phyloP scores from a whole-genome alignment of 2,113 vertebrate genomes.

The Rostratula benghalensis region DNA sequence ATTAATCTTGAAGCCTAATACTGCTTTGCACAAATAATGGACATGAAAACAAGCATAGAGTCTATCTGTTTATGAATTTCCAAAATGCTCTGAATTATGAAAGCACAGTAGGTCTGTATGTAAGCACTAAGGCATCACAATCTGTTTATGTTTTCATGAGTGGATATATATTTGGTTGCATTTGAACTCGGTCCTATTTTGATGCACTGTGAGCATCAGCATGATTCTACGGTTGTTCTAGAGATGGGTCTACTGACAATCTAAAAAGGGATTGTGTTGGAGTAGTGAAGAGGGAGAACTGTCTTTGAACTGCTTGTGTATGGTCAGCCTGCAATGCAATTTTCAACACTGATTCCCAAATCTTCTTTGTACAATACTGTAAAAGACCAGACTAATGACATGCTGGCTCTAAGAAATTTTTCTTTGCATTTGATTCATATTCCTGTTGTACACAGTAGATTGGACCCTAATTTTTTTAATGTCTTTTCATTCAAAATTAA shows the following conservation, averaged over 20 bases:
- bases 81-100: background rate
- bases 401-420: background rate
- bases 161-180: background rate
- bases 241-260: rapidly evolving
- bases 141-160: background rate
- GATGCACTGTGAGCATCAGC: background rate
- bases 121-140: background rate
- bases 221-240: background rate
- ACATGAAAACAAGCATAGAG: background rate
- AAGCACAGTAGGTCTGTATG: background rate
- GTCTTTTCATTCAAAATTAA: background rate
- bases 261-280: background rate
- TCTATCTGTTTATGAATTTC: background rate
- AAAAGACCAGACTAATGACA: background rate
- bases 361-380: background rate
- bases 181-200: background rate
- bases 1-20: background rate
- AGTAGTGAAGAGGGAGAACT: background rate
- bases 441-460: background rate
- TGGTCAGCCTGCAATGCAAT: background rate
- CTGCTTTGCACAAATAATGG: background rate
- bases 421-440: background rate
- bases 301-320: background rate
- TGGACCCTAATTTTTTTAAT: background rate
- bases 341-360: background rate